Base-by-base conservation (phyloP, 1,140 invertebrate genomes). In the Homalodisca vitripennis region DNA sequence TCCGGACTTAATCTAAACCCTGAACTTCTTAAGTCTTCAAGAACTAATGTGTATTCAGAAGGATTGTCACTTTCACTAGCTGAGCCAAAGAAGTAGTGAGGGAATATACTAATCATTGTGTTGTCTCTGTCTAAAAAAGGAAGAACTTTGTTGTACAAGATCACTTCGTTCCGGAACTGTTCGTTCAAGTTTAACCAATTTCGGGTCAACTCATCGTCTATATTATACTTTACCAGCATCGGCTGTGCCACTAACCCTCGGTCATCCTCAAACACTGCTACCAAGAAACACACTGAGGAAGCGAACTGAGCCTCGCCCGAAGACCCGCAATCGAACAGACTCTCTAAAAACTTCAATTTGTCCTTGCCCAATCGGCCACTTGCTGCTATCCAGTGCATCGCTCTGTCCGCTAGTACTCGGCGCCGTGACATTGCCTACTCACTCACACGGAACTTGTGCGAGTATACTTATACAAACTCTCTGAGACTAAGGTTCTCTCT, bases 11-110 rank as follows among this genome's bases (percentile, higher is more conserved):
- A 12, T n/a, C 32, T 34, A 57, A 71, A 77, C 0, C 73, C 74
- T 27, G 3, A 13, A 1, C 12, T 2, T 12, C 14, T 51, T 17
- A 79, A 32, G 60, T 82, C 75, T 65, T 81, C 78, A 17, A 79
- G 34, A 0, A 79, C 74, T 3, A 83, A 70, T 0, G 75, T 46
- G 60, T 74, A 71, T 13, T 66, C 62, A n/a, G 29, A 6, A 13
- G 60, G 48, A 13, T 67, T 48, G 13, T 31, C 24, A 3, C 67
- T 66, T 29, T 27, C 3, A 17, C 41, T 46, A 6, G 68, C 73
- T 6, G 48, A 30, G 12, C 68, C 73, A 65, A 70, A 74, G 20
- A 69, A 69, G 48, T 69, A 71, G 47, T 26, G 72, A 13, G 69
- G 71, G n/a, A 72, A 66, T 2, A 63, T 55, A 10, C 60, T 46